phyloP scores from a whole-genome alignment of 1,140 invertebrate species.

The Teleopsis dalmanni region DNA sequence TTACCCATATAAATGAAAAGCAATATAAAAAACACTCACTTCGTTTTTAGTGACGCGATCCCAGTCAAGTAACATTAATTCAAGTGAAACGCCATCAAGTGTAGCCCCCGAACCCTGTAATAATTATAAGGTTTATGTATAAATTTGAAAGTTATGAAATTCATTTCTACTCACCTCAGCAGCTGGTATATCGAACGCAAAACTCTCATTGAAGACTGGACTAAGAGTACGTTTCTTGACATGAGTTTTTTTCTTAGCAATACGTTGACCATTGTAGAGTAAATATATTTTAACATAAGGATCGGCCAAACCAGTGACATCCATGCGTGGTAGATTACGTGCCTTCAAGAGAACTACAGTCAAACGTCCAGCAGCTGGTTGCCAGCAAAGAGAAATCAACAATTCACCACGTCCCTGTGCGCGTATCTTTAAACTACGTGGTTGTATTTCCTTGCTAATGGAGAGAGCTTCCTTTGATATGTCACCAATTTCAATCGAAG shows the following conservation, averaged over 20 bases:
- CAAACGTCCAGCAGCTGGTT: slow-evolving; percentile 79
- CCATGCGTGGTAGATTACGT: slow-evolving; percentile 90
- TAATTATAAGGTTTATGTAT: neutral
- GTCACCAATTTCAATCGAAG: slow-evolving; percentile 68
- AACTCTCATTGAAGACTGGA: slow-evolving; percentile 98
- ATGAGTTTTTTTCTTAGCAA: slow-evolving; percentile 98
- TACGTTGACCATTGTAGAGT: slow-evolving; percentile 91
- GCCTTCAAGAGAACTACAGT: slow-evolving; percentile 90
- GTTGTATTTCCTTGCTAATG: slow-evolving; percentile 75
- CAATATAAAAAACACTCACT: slow-evolving; percentile 47
- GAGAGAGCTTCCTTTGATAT: slow-evolving; percentile 70
- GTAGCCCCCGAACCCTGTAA: slow-evolving; percentile 59
- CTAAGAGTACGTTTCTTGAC: slow-evolving; percentile 96
- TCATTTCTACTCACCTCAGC: slow-evolving; percentile 38
- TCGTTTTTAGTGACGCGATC: slow-evolving; percentile 97
- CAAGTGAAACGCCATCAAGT: slow-evolving; percentile 82
- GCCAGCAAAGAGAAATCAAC: slow-evolving; percentile 88
- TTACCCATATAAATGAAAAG: slow-evolving; percentile 4
- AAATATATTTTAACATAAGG: slow-evolving; percentile 96
- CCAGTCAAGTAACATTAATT: slow-evolving; percentile 92
- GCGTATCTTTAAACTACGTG: slow-evolving; percentile 79
- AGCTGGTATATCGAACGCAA: slow-evolving; percentile 75
- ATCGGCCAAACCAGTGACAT: slow-evolving; percentile 90
- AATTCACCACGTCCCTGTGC: slow-evolving; percentile 84
- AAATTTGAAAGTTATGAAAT: neutral